Conservation (phyloP, 2,113 vertebrate genomes). For the Chaetodon trifascialis region DNA sequence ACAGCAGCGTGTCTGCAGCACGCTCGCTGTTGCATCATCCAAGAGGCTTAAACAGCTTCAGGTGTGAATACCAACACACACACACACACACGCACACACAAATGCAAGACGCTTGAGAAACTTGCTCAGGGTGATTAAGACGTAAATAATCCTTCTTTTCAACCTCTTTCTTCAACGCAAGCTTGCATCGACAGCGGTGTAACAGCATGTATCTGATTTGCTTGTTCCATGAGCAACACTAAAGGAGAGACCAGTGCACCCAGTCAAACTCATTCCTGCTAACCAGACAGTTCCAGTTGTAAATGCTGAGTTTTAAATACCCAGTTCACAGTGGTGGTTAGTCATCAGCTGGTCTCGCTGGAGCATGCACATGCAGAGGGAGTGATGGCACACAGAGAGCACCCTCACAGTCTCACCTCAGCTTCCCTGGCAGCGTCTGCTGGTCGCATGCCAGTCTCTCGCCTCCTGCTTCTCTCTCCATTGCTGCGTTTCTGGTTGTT, state of each 20-base stretch:
- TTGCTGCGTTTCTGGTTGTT: slow-evolving; percentile 35
- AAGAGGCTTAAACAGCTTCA: neutral
- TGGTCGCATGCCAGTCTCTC: slow-evolving; percentile 50
- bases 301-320: slow-evolving; percentile 42
- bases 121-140: too few species aligned
- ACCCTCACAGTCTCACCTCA: slow-evolving; percentile 51
- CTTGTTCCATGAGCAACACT: neutral
- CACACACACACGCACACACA: neutral
- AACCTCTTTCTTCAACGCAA: neutral
- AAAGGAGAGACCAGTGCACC: neutral
- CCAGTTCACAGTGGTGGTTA: slow-evolving; percentile 30
- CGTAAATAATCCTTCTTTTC: neutral
- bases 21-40: slow-evolving; percentile 5
- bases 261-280: neutral
- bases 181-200: neutral
- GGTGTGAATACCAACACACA: slow-evolving; percentile 1
- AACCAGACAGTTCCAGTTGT: slow-evolving; percentile 22
- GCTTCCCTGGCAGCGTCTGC: slow-evolving; percentile 57
- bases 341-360: slow-evolving; percentile 24
- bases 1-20: neutral
- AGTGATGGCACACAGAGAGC: neutral
- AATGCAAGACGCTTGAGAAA: neutral
- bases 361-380: neutral
- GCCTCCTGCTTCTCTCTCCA: slow-evolving; percentile 36
- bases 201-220: neutral